Conservation (phyloP, 2,888 invertebrate species). For the Eupeodes latifasciatus region DNA sequence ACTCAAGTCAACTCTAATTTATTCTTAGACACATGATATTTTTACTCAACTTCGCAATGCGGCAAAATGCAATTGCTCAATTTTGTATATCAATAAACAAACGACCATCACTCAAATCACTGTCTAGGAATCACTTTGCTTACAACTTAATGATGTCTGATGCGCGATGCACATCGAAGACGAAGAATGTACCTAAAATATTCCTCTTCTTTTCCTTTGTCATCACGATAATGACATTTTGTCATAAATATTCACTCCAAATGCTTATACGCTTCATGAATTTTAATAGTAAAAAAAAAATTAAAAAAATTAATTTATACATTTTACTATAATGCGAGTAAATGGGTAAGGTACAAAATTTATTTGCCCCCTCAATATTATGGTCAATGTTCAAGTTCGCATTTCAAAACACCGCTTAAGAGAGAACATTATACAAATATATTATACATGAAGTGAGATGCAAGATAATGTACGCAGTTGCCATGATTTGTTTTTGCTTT, state of each 20-base stretch:
- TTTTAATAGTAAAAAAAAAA: slow-evolving; percentile 42
- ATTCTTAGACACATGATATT: background rate
- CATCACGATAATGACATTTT: slow-evolving; percentile 30
- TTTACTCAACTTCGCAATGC: slow-evolving; percentile 13
- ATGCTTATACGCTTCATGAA: slow-evolving; percentile 51
- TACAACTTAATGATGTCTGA: slow-evolving; percentile 33
- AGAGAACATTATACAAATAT: background rate
- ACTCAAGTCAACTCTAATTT: background rate
- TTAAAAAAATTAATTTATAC: background rate
- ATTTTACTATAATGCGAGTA: too few species aligned
- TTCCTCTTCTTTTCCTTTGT: slow-evolving; percentile 25
- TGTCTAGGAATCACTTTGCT: slow-evolving; percentile 30
- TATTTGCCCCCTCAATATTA: slow-evolving; percentile 21
- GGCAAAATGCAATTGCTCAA: background rate
- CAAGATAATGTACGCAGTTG: slow-evolving; percentile 19
- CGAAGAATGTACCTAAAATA: background rate
- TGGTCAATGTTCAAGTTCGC: slow-evolving; percentile 44
- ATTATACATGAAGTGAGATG: slow-evolving; percentile 8
- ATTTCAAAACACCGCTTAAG: slow-evolving; percentile 22
- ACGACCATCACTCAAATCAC: slow-evolving; percentile 51
- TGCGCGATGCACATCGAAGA: background rate
- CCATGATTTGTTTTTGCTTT: slow-evolving; percentile 39
- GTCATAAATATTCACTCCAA: slow-evolving; percentile 60
- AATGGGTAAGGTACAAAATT: background rate
- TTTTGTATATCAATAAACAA: slow-evolving; percentile 19